These are phyloP conservation scores for Trichechus manatus DNA, from an alignment of 2,113 vertebrate species.

Conservation along the genomic window DNA sequence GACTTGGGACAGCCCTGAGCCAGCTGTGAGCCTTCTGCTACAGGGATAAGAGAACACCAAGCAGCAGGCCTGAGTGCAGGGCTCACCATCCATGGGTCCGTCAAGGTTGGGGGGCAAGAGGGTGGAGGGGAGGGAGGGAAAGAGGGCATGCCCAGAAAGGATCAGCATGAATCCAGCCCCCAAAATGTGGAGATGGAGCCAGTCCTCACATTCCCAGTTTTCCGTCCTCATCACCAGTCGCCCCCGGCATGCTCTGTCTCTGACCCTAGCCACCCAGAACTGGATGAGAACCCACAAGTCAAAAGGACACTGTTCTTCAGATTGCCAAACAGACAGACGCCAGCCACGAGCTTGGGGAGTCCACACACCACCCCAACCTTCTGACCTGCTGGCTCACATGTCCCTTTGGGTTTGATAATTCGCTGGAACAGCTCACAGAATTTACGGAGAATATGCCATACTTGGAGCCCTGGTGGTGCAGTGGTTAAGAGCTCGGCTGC, in stretches of 20 bases:
- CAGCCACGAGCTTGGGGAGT: background rate
- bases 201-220: background rate
- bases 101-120: background rate
- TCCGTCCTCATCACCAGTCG: background rate
- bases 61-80: background rate
- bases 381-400: background rate
- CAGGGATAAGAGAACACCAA: background rate
- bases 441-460: too few relatives aligned
- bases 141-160: background rate
- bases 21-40: background rate
- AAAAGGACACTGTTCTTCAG: background rate
- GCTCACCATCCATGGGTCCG: accelerated
- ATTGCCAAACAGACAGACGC: background rate
- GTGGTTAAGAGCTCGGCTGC: background rate
- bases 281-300: background rate
- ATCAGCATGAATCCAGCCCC: background rate
- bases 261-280: background rate
- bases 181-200: too few relatives aligned
- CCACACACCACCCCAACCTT: background rate
- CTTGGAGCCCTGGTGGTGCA: too few relatives aligned
- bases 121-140: background rate
- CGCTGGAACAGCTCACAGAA: too few relatives aligned
- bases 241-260: background rate
- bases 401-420: background rate
- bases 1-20: background rate